Evolutionary conservation across 2,113 vertebrate genomes (phyloP).

Genomic region (Solenodon paradoxus): DNA sequence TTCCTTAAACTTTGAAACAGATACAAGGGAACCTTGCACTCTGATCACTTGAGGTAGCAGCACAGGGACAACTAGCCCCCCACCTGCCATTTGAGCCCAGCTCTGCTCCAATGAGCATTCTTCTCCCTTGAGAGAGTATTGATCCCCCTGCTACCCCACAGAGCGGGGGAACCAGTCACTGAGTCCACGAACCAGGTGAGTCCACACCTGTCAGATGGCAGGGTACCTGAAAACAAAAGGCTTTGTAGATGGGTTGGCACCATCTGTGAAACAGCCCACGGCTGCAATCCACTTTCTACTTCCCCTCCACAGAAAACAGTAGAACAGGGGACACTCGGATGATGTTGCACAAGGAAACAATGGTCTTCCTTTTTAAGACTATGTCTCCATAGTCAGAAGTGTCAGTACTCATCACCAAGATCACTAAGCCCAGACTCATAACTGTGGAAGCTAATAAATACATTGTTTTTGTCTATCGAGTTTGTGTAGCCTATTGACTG

Average conservation of each 20-base stretch:
- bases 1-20: neutral
- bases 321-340: neutral
- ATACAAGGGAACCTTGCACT: fast-evolving
- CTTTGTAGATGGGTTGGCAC: constrained; percentile 49
- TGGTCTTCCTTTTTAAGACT: neutral
- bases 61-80: fast-evolving
- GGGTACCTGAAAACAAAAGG: constrained; percentile 42
- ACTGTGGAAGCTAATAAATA: fast-evolving
- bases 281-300: neutral
- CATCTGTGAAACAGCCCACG: neutral
- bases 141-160: fast-evolving
- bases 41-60: neutral
- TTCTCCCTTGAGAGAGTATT: neutral
- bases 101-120: fast-evolving
- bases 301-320: neutral
- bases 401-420: neutral
- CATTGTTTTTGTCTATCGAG: neutral
- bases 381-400: neutral
- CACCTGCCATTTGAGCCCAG: fast-evolving
- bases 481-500: neutral
- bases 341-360: neutral
- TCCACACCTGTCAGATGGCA: neutral
- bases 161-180: neutral
- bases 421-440: neutral
- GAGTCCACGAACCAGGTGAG: neutral